Evolutionary conservation across 1,140 invertebrate genomes (phyloP), one percentile per base, ranked within the genome.

Genomic region (Dolichoris vasculosae): DNA sequence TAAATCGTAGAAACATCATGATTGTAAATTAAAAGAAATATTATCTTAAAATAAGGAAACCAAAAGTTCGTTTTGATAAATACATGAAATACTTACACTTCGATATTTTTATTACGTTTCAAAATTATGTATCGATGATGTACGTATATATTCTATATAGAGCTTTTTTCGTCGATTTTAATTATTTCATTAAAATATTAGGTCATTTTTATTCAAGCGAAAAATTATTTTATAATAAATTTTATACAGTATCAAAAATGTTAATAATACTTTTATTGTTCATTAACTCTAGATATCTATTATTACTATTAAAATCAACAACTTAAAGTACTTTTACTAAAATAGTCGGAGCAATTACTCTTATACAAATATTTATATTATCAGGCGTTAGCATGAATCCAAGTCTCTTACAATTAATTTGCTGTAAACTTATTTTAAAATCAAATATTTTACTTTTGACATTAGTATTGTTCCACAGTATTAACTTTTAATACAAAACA

Each of bases 291-390:
- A 67, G 1, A 32, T 35, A 30, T 67, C 30, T 67, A 35, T 67
- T 3, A 67, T 11, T 35, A 35, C 15, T 17, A 17, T 23, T 67
- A 67, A 2, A 32, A 35, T 67, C 35, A 67, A 67, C 35, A 67
- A 32, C 15, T 17, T 17, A 59, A 59, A 59, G 55, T 20, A 59
- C 63, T 32, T 9, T 23, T 17, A 23, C 17, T 23, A 20, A 40
- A 59, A 69, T 38, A 23, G 7, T 23, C 67, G 40, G 9, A 2
- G 35, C 67, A 71, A 71, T 71, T 32, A 40, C 20, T 71, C 67
- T 71, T 71, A 13, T 23, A 40, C 67, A 38, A 71, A 71, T 71
- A 71, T 71, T 71, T 35, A 71, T 71, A 71, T 9, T 11, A 32
- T 40, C 67, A 67, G n/a, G 20, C 1, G 2, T 32, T 15, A 35